These are phyloP conservation scores for Antechinus stuartii DNA, from an alignment of 2,113 vertebrate species.

Conservation along the genomic window DNA sequence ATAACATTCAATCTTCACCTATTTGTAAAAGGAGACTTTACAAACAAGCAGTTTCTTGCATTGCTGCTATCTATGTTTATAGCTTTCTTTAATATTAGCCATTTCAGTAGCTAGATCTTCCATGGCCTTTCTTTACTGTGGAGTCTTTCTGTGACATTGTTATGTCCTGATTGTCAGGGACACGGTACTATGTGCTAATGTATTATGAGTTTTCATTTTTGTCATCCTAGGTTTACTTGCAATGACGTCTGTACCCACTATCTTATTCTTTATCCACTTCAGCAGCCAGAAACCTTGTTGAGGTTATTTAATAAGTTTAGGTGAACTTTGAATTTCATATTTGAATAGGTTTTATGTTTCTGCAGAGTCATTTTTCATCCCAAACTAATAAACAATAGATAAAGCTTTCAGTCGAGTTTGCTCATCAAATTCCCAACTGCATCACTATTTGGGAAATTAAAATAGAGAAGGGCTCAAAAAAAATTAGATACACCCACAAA, in stretches of 20 bases:
- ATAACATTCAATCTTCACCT: slow-evolving; percentile 23
- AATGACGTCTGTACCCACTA: slow-evolving; percentile 15
- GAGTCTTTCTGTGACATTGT: not conserved
- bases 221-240: slow-evolving; percentile 31
- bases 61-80: not conserved
- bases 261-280: not conserved
- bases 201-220: slow-evolving; percentile 52
- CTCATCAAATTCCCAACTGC: not conserved
- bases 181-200: not conserved
- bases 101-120: not conserved
- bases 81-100: slow-evolving; percentile 37
- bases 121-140: not conserved
- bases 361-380: slow-evolving; percentile 59
- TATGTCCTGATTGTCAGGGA: slow-evolving; percentile 27
- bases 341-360: slow-evolving; percentile 47
- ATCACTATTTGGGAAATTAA: slow-evolving; percentile 54
- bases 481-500: slow-evolving; percentile 4
- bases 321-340: slow-evolving; percentile 24
- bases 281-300: slow-evolving; percentile 40
- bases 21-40: not conserved
- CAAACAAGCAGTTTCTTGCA: not conserved
- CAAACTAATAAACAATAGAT: slow-evolving; percentile 63
- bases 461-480: slow-evolving; percentile 43
- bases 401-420: slow-evolving; percentile 45
- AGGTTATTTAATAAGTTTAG: slow-evolving; percentile 36